A percentile compares a stretch with the other conserved stretches of the same genome.
Conservation (phyloP, 2,888 invertebrate genomes). For the Thymelicus lineola region DNA sequence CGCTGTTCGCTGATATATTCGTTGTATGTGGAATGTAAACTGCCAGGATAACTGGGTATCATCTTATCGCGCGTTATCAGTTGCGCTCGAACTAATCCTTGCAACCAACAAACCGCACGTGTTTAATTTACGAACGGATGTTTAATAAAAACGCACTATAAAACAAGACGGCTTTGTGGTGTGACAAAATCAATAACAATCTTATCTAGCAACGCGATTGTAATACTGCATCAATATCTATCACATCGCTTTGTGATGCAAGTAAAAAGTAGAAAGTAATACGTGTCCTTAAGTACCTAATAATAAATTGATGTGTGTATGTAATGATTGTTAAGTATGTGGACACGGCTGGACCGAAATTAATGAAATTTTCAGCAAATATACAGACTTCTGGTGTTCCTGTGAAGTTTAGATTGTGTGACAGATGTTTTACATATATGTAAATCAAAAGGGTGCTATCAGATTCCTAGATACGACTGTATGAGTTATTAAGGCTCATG, state of each 20-base stretch:
- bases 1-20: not conserved
- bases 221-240: conserved; percentile 19
- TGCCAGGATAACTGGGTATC: conserved; percentile 12
- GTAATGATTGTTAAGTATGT: no score
- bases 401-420: no score
- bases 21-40: not conserved
- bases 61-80: conserved; percentile 18
- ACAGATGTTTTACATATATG: no score
- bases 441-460: no score
- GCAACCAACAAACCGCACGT: conserved; percentile 11
- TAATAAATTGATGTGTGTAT: no score
- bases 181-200: not conserved
- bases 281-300: no score
- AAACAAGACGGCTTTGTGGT: conserved; percentile 5
- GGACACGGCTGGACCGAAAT: no score
- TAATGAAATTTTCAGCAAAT: no score
- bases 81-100: conserved; percentile 6
- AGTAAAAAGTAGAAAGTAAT: no score
- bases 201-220: conserved; percentile 21
- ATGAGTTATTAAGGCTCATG: no score
- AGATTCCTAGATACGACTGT: no score
- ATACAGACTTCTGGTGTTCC: no score
- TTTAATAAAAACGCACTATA: conserved; percentile 12
- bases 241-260: not conserved
- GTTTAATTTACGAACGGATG: conserved; percentile 9